Conservation (phyloP, 2,113 vertebrate genomes). For the Oxyruncus cristatus region DNA sequence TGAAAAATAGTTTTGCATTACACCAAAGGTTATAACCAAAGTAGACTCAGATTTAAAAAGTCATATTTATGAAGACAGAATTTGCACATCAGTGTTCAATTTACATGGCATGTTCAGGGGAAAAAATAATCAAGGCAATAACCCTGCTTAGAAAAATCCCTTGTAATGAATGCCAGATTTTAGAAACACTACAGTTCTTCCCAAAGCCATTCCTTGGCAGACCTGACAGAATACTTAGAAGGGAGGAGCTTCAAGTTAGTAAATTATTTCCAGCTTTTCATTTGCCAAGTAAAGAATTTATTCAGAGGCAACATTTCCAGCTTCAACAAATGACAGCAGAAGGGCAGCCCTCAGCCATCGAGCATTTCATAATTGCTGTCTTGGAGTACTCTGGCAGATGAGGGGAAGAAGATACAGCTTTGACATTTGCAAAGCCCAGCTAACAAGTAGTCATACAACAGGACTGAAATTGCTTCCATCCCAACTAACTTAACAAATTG, state of each 20-base stretch:
- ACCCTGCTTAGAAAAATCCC: constrained; percentile 7
- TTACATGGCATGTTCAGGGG: constrained; percentile 54
- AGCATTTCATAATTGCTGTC: neutral
- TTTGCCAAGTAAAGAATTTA: constrained; percentile 46
- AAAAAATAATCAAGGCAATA: constrained; percentile 59
- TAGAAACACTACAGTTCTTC: constrained; percentile 36
- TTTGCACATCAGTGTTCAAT: constrained; percentile 62
- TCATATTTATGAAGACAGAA: neutral
- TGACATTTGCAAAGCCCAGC: neutral
- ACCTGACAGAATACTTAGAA: constrained; percentile 35
- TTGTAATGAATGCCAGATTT: constrained; percentile 67
- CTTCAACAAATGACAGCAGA: constrained; percentile 10
- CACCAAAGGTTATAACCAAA: neutral
- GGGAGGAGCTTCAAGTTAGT: constrained; percentile 56
- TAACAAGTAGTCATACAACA: neutral
- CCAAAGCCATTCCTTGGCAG: constrained; percentile 53
- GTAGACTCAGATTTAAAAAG: neutral
- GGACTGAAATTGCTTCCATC: neutral
- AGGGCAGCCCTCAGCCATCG: neutral
- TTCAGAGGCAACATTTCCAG: constrained; percentile 27
- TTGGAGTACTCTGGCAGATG: neutral
- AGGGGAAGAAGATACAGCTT: neutral
- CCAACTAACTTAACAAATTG: neutral
- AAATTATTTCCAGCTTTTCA: constrained; percentile 61
- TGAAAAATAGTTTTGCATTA: neutral